phyloP scores from a whole-genome alignment of 1,140 invertebrate species.

The Rhopalosiphum maidis region DNA sequence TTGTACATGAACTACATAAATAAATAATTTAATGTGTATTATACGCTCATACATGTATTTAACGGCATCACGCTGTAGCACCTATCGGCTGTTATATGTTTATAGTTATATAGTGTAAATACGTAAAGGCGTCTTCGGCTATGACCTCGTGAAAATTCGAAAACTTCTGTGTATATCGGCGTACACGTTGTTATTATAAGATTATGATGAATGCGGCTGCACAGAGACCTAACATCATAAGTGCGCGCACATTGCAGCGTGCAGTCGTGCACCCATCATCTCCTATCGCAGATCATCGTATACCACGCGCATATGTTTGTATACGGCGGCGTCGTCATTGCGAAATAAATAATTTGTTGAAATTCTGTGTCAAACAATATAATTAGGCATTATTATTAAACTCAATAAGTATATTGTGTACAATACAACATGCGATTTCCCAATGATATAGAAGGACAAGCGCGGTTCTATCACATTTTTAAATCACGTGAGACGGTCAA shows the following conservation, averaged over 20 bases:
- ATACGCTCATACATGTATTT: background rate
- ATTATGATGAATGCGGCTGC: background rate
- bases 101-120: too few relatives aligned
- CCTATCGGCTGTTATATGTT: too few relatives aligned
- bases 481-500: background rate
- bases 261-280: background rate
- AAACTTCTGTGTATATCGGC: background rate
- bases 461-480: slow-evolving; percentile 1
- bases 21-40: background rate
- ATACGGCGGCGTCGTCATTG: background rate
- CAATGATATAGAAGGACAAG: background rate
- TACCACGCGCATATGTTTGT: background rate
- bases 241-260: background rate
- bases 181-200: background rate
- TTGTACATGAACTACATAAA: background rate
- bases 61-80: background rate
- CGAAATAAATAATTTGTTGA: background rate
- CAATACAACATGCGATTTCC: background rate
- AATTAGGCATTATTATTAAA: background rate
- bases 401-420: background rate
- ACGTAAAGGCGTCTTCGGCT: background rate
- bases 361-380: slow-evolving; percentile 25
- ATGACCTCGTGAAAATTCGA: background rate
- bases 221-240: background rate
- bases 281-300: background rate